Base-by-base conservation (phyloP, 1,140 invertebrate genomes). In the Pissodes strobi region DNA sequence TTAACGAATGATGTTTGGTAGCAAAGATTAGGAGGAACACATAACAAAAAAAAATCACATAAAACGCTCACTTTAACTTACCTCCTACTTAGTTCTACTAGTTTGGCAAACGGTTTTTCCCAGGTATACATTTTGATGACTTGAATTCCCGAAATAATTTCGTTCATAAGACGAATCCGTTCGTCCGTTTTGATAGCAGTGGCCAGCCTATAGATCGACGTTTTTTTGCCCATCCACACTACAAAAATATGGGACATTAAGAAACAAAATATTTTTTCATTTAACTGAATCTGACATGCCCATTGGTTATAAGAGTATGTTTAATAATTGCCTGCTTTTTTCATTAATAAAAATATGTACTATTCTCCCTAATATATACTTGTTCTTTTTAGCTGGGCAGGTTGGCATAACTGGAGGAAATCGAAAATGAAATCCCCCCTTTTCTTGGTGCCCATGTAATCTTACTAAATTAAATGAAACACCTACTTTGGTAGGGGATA, bases 121-220 rank as follows among this genome's bases (percentile, higher is more conserved):
- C 92, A 94, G 0, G 89, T 86, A 72, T 93, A 93, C 92, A 95
- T 94, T 79, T 96, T 97, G 38, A 79, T 79, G 60, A 91, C 86
- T 77, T 88, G 83, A 77, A 93, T 91, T n/a, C 88, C 89, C 22
- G 81, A 80, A 46, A 92, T 87, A 30, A 93, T 88, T 77, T 92
- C 90, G 72, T 87, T 89, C 87, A 91, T 90, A 25, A 90, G 72
- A 27, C 85, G 78, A 6, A 91, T 83, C 37, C 90, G 76, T 69
- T 88, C 82, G 74, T 92, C 90, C 0, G 89, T 91, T 49, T 81
- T 74, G 8, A 78, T 67, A 0, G 87, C 84, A 30, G 82, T 84
- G 60, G 82, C 73, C 9, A 82, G 63, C 12, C 86, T 77, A 12
- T 84, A 78, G 19, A 75, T 75, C 1, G 83, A 81, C 12, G 86